Conservation (phyloP, 2,113 vertebrate genomes). For the Chloropsis cyanopogon region DNA sequence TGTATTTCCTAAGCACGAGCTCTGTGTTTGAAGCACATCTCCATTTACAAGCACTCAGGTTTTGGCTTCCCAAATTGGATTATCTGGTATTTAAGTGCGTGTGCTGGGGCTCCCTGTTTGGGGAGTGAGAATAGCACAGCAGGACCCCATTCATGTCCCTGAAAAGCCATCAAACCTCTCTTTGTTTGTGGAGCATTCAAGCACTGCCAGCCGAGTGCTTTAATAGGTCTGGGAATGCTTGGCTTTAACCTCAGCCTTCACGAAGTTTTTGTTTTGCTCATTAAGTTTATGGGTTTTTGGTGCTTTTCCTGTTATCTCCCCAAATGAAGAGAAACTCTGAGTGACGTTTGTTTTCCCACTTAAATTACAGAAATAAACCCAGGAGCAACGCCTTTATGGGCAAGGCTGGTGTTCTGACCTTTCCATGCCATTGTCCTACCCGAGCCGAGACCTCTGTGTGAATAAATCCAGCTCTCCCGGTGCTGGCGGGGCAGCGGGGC, state of each 20-base stretch:
- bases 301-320: neutral
- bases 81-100: accelerated
- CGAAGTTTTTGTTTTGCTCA: neutral
- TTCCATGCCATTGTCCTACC: accelerated
- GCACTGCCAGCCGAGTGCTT: neutral
- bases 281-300: neutral
- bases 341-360: neutral
- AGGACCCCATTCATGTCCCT: neutral
- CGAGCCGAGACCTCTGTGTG: accelerated
- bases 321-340: neutral
- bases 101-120: neutral
- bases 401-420: neutral
- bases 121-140: neutral
- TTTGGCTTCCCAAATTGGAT: neutral
- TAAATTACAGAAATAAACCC: neutral
- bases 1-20: neutral
- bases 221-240: neutral
- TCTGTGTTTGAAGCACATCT: neutral
- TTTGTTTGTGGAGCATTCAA: neutral
- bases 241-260: neutral
- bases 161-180: neutral
- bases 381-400: neutral
- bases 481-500: neutral
- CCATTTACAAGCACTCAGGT: accelerated
- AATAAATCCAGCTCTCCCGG: neutral